Evolutionary conservation across 2,113 vertebrate genomes (phyloP), one percentile per base, ranked within the genome.

Genomic region (Chloebia gouldiae): DNA sequence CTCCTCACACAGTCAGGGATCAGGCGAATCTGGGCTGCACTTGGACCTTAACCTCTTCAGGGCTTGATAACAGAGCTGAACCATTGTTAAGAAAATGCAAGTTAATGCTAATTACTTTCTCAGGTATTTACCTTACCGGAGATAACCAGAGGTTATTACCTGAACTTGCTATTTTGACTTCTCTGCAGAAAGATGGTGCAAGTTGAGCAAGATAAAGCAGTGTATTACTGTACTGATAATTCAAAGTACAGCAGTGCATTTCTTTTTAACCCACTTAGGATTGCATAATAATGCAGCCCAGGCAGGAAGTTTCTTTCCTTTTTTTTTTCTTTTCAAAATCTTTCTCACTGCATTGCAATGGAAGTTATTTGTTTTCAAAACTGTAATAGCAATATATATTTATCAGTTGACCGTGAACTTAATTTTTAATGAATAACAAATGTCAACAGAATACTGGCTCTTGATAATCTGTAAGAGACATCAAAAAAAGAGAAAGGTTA

Each of bases 341-440:
- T 85, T 82, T 30, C 28, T 88, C n/a, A 7, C 51, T 86, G n/a
- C 9, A 9, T 25, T 56, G 22, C 39, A 75, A 15, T 66, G 37
- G 13, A 65, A 54, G 68, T 63, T 61, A 54, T 10, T 96, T 86
- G 25, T 61, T 93, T 92, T 56, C 19, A 6, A 80, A 93, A 68
- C 64, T 45, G 18, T 54, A 80, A 53, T 8, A 92, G 71, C 35
- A 80, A 70, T 50, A 18, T 24, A 5, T 61, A 64, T 80, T 91
- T 88, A 80, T 78, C 42, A 35, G 53, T 25, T 84, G 85, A 92
- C 86, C 88, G 86, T 94, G 90, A 93, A 83, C 44, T 88, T 86
- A 0, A 50, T 49, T 94, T 95, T 78, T 86, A 96, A 92, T 79
- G 86, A 95, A 40, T 95, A 90, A 94, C 7, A 9, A 37, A 92